These are phyloP conservation scores for Trilocha varians DNA, from an alignment of 2,888 invertebrate species.

Conservation along the genomic window DNA sequence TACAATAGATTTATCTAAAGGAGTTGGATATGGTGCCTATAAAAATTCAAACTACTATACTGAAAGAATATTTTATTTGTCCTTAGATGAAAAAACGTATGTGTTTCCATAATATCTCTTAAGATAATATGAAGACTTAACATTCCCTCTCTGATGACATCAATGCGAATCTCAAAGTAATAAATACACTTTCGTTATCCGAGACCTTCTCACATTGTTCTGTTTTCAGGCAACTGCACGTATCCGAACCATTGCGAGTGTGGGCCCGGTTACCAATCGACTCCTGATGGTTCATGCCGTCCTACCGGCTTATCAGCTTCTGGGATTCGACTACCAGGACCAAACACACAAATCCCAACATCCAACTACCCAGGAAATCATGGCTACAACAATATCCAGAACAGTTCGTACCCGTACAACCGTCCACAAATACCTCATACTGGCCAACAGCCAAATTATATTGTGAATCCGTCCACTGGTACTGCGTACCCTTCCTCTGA, in stretches of 20 bases:
- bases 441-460: slow-evolving; percentile 8
- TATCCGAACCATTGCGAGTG: slow-evolving; percentile 74
- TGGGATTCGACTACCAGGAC: background rate
- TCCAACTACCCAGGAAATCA: slow-evolving; percentile 7
- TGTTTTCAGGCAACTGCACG: slow-evolving; percentile 70
- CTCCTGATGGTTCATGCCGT: slow-evolving; percentile 44
- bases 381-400: slow-evolving; percentile 10
- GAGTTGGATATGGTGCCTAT: too few species aligned
- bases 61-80: too few species aligned
- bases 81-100: too few species aligned
- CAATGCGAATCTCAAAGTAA: too few species aligned
- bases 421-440: slow-evolving; percentile 7
- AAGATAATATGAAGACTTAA: too few species aligned
- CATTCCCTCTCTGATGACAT: too few species aligned
- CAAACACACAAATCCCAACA: slow-evolving; percentile 4
- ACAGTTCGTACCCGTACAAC: background rate
- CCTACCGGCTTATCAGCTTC: background rate
- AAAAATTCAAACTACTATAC: too few species aligned
- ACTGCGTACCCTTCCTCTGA: slow-evolving; percentile 6
- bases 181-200: too few species aligned
- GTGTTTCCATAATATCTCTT: too few species aligned
- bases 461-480: slow-evolving; percentile 12
- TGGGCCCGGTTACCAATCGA: slow-evolving; percentile 41
- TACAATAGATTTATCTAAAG: too few species aligned
- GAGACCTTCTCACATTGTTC: too few species aligned